A percentile compares a stretch with the other conserved stretches of the same genome.
These are phyloP conservation scores for Allolobophora icterica DNA, from an alignment of 2,888 invertebrate genomes.

Conservation along the genomic window DNA sequence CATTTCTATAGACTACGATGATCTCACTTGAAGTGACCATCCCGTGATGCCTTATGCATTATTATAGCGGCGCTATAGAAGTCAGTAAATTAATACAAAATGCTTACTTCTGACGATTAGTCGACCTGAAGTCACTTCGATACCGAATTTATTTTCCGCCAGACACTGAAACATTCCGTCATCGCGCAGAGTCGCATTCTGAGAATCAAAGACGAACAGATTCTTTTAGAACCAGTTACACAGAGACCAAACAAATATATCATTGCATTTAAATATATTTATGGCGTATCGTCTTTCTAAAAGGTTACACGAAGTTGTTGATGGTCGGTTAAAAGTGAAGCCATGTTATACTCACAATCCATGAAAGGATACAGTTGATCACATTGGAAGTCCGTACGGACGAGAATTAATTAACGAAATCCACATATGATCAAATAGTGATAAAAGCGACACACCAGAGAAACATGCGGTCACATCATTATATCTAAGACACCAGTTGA, in stretches of 20 bases:
- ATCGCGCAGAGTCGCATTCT: slow-evolving; percentile 22
- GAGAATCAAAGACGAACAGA: not conserved
- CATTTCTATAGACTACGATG: not conserved
- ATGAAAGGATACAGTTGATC: too few relatives aligned
- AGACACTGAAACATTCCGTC: slow-evolving; percentile 24
- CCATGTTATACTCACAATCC: not conserved
- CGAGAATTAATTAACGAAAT: too few relatives aligned
- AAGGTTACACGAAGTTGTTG: not conserved
- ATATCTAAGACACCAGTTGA: too few relatives aligned
- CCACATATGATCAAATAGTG: too few relatives aligned
- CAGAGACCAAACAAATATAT: too few relatives aligned
- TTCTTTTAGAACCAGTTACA: not conserved
- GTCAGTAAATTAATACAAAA: not conserved
- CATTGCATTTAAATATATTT: too few relatives aligned
- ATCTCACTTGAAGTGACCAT: not conserved
- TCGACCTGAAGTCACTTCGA: not conserved
- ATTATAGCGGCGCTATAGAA: too few relatives aligned
- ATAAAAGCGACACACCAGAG: too few relatives aligned
- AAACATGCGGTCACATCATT: too few relatives aligned
- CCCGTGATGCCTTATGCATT: too few relatives aligned
- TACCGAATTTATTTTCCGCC: slow-evolving; percentile 30
- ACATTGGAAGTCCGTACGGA: too few relatives aligned
- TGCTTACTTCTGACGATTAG: slow-evolving; percentile 30
- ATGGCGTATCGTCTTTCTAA: not conserved
- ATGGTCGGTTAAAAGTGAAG: not conserved